Evolutionary conservation across 2,888 invertebrate species (phyloP).

Genomic region (Apotomis turbidana): DNA sequence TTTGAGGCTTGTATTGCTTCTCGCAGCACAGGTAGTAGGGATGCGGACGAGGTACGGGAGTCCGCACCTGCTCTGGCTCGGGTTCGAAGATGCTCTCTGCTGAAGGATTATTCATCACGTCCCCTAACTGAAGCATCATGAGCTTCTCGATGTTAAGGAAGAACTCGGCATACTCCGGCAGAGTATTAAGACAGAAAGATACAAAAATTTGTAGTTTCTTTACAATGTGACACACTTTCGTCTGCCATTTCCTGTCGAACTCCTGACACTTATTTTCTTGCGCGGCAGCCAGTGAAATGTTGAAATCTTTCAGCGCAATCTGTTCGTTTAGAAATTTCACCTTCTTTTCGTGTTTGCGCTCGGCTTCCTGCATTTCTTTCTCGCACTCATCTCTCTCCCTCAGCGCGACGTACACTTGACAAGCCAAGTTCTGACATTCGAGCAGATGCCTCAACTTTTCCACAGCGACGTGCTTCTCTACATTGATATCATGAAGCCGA

Average conservation of each 20-base stretch:
- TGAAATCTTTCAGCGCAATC: conserved; percentile 60
- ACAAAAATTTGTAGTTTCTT: conserved; percentile 73
- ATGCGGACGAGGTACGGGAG: conserved; percentile 61
- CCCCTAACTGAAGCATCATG: conserved; percentile 70
- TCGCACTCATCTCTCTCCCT: conserved; percentile 69
- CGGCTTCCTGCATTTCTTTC: conserved; percentile 57
- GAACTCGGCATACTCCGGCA: conserved; percentile 75
- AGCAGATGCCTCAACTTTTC: conserved; percentile 66
- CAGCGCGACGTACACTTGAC: conserved; percentile 73
- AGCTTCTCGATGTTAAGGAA: conserved; percentile 75
- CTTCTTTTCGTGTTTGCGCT: conserved; percentile 63
- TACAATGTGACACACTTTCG: conserved; percentile 71
- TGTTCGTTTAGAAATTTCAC: conserved; percentile 56
- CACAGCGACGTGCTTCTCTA: conserved; percentile 69
- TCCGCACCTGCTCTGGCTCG: conserved; percentile 54
- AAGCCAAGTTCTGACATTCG: conserved; percentile 73
- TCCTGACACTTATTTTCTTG: conserved; percentile 59
- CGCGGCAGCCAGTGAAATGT: conserved; percentile 59
- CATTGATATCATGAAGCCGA: conserved; percentile 66
- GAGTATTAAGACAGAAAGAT: conserved; percentile 62
- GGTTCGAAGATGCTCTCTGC: conserved; percentile 63
- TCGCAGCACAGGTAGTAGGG: conserved; percentile 73
- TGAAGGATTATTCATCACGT: conserved; percentile 61
- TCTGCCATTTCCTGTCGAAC: conserved; percentile 65
- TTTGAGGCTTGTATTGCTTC: conserved; percentile 57